A percentile compares a stretch with the other conserved stretches of the same genome.
These are phyloP conservation scores for Erebia palarica DNA, from an alignment of 2,888 invertebrate species.

Conservation along the genomic window DNA sequence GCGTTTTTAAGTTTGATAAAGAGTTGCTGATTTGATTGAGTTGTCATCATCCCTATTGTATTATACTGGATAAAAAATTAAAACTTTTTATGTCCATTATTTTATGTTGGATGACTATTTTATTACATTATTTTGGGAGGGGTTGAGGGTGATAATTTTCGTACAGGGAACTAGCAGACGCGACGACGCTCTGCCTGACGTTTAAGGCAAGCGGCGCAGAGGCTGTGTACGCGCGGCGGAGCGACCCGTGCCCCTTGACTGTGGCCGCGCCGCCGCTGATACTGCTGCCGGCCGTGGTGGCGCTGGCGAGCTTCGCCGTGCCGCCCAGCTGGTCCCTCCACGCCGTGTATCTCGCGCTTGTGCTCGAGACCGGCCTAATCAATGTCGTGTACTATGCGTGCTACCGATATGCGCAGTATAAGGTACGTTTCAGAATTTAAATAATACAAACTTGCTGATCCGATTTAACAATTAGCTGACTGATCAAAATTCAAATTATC, in stretches of 20 bases:
- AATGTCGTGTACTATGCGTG: constrained; percentile 65
- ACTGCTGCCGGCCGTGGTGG: constrained; percentile 69
- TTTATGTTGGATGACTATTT: neutral
- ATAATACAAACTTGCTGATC: too few relatives aligned
- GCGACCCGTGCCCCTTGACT: constrained; percentile 65
- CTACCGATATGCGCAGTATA: constrained; percentile 63
- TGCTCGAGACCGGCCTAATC: constrained; percentile 63
- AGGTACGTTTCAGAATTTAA: constrained; percentile 49
- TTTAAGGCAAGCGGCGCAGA: constrained; percentile 67
- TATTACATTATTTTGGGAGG: constrained; percentile 22
- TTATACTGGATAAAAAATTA: neutral
- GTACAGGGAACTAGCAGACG: constrained; percentile 71
- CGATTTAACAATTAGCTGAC: too few relatives aligned
- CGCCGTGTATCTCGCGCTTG: constrained; percentile 63
- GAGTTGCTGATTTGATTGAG: too few relatives aligned
- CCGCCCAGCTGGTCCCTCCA: constrained; percentile 63
- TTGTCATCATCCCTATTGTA: too few relatives aligned
- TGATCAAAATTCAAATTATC: too few relatives aligned
- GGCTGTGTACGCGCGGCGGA: constrained; percentile 59
- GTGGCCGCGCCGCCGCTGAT: constrained; percentile 69
- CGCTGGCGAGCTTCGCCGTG: constrained; percentile 63
- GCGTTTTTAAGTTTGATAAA: too few relatives aligned
- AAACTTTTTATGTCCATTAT: neutral
- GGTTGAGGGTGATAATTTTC: constrained; percentile 34
- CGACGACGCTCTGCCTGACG: constrained; percentile 68